phyloP scores from a whole-genome alignment of 2,888 invertebrate genomes.

The Sialis fuliginosa region DNA sequence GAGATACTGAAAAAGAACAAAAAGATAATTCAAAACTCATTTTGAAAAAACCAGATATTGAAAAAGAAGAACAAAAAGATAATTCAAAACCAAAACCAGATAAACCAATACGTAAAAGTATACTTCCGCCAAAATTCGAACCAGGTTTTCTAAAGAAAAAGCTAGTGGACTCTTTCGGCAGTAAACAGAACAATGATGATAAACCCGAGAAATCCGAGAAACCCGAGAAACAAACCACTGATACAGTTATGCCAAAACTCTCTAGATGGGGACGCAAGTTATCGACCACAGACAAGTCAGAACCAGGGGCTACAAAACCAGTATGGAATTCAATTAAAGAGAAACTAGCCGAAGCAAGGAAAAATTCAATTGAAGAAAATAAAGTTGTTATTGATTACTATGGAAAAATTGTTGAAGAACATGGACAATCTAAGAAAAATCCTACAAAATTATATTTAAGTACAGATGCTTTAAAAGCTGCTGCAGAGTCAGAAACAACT shows the following conservation, averaged over 20 bases:
- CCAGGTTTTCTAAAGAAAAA: slow-evolving; percentile 1
- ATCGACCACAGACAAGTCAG: background rate
- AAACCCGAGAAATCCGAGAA: background rate
- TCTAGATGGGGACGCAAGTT: background rate
- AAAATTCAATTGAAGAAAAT: slow-evolving; percentile 39
- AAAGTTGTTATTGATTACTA: slow-evolving; percentile 62
- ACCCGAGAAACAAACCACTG: background rate
- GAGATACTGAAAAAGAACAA: slow-evolving; percentile 21
- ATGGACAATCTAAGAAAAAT: slow-evolving; percentile 34
- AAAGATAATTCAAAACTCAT: slow-evolving; percentile 63
- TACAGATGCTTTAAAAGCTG: slow-evolving; percentile 41
- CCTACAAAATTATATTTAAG: slow-evolving; percentile 37
- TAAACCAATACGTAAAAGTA: slow-evolving; percentile 9
- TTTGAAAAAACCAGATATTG: slow-evolving; percentile 39
- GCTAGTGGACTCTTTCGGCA: background rate
- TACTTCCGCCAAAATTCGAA: background rate
- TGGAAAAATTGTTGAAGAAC: slow-evolving; percentile 58
- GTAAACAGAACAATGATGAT: background rate
- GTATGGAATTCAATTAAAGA: background rate
- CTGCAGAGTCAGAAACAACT: slow-evolving; percentile 24
- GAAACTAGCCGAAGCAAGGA: slow-evolving; percentile 1
- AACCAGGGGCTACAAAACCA: background rate
- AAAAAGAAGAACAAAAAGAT: slow-evolving; percentile 11
- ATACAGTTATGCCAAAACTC: background rate
- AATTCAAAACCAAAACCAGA: slow-evolving; percentile 13